Evolutionary conservation across 2,797 vertebrate genomes (phyloP), one percentile per base, ranked within the genome.

Genomic region (Notolepis coatsorum): DNA sequence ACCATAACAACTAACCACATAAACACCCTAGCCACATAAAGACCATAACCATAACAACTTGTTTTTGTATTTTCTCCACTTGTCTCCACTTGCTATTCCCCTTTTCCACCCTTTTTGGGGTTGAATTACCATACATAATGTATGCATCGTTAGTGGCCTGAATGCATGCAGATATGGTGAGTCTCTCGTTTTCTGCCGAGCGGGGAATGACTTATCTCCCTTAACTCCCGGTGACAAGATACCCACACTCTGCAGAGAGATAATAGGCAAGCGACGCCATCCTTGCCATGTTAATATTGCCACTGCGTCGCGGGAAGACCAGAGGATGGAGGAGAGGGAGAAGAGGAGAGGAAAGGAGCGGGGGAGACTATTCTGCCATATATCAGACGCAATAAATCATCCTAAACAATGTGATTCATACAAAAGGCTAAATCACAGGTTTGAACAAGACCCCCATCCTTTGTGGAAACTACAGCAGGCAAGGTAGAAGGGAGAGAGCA

Each of bases 351-450:
- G 48, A 64, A 17, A 35, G 50, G 51, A 53, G 67, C n/a, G 46
- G 42, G 30, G 33, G 68, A 82, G 62, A 74, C 61, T 0, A 75
- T 74, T 68, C 56, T 73, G 65, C 48, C 47, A 50, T 43, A 27
- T 20, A n/a, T 10, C 23, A 18, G 38, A 48, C 21, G 27, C 48
- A 57, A 68, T 73, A 63, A 54, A 59, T 67, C 59, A 43, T 39
- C 53, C 27, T 35, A 62, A 79, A 81, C 57, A 39, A 61, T 50
- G 43, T 61, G 53, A 79, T 81, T 79, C 57, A 59, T 59, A 65
- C 33, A 60, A 38, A 39, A 27, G 27, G 27, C 2, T 1, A 31
- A 48, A 73, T 39, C 57, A 62, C 25, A 70, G 49, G n/a, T 82
- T 73, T 75, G 63, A 25, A 54, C 51, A 61, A 72, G 45, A 47